These are phyloP conservation scores for Chelonus insularis DNA, from an alignment of 1,140 invertebrate species.

Conservation along the genomic window DNA sequence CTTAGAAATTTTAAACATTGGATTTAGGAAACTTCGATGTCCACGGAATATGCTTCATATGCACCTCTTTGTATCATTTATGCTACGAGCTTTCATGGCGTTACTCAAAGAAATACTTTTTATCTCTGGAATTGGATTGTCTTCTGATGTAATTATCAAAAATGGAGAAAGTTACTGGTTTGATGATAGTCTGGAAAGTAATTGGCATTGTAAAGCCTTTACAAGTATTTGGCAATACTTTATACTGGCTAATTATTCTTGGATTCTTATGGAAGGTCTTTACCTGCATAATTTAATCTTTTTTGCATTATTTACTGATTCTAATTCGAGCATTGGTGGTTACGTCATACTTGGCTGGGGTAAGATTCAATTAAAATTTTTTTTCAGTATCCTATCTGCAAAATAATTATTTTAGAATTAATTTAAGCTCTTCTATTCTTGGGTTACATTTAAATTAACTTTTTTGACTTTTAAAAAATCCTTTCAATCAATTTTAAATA, in stretches of 20 bases:
- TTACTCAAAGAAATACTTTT: conserved; percentile 66
- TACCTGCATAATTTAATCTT: conserved; percentile 81
- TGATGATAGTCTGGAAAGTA: conserved; percentile 51
- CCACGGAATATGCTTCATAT: conserved; percentile 71
- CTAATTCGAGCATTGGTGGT: conserved; percentile 65
- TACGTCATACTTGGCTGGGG: conserved; percentile 78
- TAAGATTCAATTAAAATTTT: conserved; percentile 41
- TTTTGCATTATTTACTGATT: conserved; percentile 72
- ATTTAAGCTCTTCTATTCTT: background rate
- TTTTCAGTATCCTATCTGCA: background rate
- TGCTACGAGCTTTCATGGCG: conserved; percentile 65
- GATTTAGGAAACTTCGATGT: conserved; percentile 67
- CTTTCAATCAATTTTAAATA: too few relatives aligned
- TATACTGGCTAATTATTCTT: conserved; percentile 76
- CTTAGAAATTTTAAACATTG: conserved; percentile 34
- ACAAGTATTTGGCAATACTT: conserved; percentile 73
- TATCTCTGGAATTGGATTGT: conserved; percentile 63
- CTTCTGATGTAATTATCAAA: conserved; percentile 51
- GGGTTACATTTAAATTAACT: too few relatives aligned
- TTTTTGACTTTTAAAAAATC: too few relatives aligned
- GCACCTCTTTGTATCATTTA: conserved; percentile 72
- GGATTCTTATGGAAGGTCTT: conserved; percentile 82
- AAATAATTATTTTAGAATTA: background rate
- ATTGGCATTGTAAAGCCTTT: conserved; percentile 73
- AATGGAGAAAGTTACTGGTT: conserved; percentile 51